These are phyloP conservation scores for Panzeria rudis DNA, from an alignment of 2,888 invertebrate species.

Conservation along the genomic window DNA sequence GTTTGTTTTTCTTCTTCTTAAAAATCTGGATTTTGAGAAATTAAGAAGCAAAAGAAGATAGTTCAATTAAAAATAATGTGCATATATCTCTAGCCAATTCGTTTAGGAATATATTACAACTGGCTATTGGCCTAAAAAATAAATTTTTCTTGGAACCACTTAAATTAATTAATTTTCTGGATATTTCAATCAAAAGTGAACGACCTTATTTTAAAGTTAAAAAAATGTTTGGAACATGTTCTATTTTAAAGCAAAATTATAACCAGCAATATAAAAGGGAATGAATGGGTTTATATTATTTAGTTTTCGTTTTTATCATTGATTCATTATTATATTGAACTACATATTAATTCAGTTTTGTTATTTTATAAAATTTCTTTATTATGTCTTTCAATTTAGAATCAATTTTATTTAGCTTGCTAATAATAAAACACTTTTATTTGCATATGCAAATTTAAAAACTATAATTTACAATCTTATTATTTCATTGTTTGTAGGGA, in stretches of 20 bases:
- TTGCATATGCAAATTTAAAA: conserved; percentile 46
- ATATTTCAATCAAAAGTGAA: neutral
- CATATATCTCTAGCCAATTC: too few relatives aligned
- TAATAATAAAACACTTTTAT: conserved; percentile 63
- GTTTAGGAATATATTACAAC: too few relatives aligned
- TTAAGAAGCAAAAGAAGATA: too few relatives aligned
- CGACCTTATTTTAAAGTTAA: neutral
- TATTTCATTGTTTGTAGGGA: conserved; percentile 6
- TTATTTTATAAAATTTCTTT: conserved; percentile 29
- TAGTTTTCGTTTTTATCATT: conserved; percentile 12
- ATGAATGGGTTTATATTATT: neutral
- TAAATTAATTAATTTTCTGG: too few relatives aligned
- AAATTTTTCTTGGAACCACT: too few relatives aligned
- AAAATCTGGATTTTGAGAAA: too few relatives aligned
- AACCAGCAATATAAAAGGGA: conserved; percentile 53
- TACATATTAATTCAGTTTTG: neutral
- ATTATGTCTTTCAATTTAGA: conserved; percentile 37
- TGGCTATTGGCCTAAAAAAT: too few relatives aligned
- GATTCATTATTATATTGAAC: neutral
- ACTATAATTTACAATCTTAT: conserved; percentile 2
- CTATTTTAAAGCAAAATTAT: conserved; percentile 51
- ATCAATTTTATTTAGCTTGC: conserved; percentile 60
- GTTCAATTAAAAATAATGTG: too few relatives aligned
- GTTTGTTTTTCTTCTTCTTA: too few relatives aligned
- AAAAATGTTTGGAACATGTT: neutral